Evolutionary conservation across 2,113 vertebrate genomes (phyloP), one percentile per base, ranked within the genome.

Genomic region (Pomatorhinus ruficollis): DNA sequence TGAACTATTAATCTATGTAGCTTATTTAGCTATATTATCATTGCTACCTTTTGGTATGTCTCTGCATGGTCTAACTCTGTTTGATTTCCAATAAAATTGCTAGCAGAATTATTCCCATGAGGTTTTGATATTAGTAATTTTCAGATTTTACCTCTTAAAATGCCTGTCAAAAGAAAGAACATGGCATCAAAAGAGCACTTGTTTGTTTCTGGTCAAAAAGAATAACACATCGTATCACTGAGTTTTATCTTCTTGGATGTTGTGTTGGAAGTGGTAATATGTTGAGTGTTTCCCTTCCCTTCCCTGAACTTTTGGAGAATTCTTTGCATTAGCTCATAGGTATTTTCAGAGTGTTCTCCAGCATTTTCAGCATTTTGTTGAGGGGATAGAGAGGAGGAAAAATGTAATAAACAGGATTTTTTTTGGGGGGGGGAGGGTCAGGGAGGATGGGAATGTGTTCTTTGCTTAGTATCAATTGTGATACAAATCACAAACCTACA

Each of bases 121-220:
- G 10, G 16, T 44, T 92, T 88, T 86, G 20, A 61, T 6, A 22
- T 74, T 39, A 50, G 19, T 77, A 66, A 33, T 20, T 92, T 90
- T 45, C 63, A 35, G 42, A 33, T 65, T 93, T 86, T 80, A 54
- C 31, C 14, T 88, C 75, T 88, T 69, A 88, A 77, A 92, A 78
- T 72, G 5, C 23, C 17, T 64, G 18, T 23, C 37, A 76, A 56
- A 95, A 79, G 11, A 60, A 87, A 76, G 10, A 37, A 25, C 10
- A 15, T 47, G 35, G 11, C 22, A 54, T 69, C 45, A 40, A 83
- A 83, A 21, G 20, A 76, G 23, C 14, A 31, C 9, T 23, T 50
- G 2, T 69, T 83, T 84, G 6, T 66, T 90, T 77, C 23, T 70
- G 27, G 21, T 54, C 81, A 50, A 53, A 79, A 88, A 70, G n/a